Conservation (phyloP, 2,888 invertebrate genomes). For the Alsophila aescularia region DNA sequence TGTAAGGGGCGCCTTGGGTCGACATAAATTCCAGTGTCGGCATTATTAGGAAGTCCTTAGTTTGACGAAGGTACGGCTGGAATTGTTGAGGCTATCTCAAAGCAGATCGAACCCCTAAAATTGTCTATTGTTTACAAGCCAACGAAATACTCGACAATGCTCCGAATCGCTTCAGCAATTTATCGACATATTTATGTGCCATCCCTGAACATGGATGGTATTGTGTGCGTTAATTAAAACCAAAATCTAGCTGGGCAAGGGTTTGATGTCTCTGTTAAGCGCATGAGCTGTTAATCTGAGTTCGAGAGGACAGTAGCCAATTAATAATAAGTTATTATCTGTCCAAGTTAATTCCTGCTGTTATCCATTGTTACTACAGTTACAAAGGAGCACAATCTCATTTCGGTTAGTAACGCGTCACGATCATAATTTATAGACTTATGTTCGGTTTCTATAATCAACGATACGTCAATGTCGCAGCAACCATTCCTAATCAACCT, state of each 20-base stretch:
- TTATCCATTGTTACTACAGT: too few species aligned
- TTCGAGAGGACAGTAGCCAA: not conserved
- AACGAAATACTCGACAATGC: constrained; percentile 45
- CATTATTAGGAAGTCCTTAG: constrained; percentile 72
- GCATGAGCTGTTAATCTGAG: not conserved
- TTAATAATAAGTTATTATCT: too few species aligned
- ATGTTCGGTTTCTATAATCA: too few species aligned
- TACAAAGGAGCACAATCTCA: too few species aligned
- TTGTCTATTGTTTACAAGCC: constrained; percentile 62
- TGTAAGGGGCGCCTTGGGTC: constrained; percentile 65
- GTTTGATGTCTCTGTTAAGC: constrained; percentile 11
- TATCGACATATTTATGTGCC: constrained; percentile 45
- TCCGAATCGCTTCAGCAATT: constrained; percentile 42
- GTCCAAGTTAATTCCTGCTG: too few species aligned
- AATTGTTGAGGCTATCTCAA: constrained; percentile 70
- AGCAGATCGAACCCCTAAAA: constrained; percentile 62
- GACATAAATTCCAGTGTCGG: constrained; percentile 75
- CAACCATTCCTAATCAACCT: too few species aligned
- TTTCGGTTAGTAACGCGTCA: too few species aligned
- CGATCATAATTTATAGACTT: too few species aligned
- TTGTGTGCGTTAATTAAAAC: constrained; percentile 30
- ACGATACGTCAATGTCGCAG: too few species aligned
- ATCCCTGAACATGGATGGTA: constrained; percentile 23
- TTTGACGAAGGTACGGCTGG: constrained; percentile 76
- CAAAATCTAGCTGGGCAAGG: constrained; percentile 23